These are phyloP conservation scores for Manis crassicaudata DNA, from an alignment of 2,797 vertebrate genomes.

Conservation along the genomic window DNA sequence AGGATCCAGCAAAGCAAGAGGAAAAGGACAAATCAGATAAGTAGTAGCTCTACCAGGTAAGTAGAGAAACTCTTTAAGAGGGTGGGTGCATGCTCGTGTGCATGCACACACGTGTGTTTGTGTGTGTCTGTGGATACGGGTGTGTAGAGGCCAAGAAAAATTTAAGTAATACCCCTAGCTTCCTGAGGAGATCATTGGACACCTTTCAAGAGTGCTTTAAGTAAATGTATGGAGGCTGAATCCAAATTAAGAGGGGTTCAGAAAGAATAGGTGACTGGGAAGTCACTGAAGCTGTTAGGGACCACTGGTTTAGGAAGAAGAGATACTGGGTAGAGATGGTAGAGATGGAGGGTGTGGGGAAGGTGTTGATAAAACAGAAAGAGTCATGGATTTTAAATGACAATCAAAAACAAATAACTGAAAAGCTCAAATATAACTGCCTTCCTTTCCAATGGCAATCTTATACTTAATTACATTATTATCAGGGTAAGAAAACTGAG, in stretches of 20 bases:
- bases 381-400: not conserved
- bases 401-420: not conserved
- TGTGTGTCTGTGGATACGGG: too few species aligned
- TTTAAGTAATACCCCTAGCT: not conserved
- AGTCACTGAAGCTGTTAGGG: not conserved
- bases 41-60: not conserved
- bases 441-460: not conserved
- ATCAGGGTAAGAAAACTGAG: not conserved
- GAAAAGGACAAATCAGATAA: not conserved
- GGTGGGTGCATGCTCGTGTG: too few species aligned
- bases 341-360: not conserved
- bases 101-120: too few species aligned
- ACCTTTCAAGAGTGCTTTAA: not conserved
- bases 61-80: not conserved
- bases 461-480: not conserved
- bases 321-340: not conserved
- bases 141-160: not conserved
- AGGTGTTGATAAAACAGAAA: not conserved
- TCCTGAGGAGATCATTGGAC: not conserved
- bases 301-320: not conserved
- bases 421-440: not conserved
- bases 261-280: not conserved
- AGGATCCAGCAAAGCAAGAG: slow-evolving; percentile 1
- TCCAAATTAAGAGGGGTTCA: not conserved
- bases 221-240: not conserved